Percentiles rank a stretch among this genome's conserved stretches.
phyloP scores from a whole-genome alignment of 2,888 invertebrate species.

The Sthenelais limicola region DNA sequence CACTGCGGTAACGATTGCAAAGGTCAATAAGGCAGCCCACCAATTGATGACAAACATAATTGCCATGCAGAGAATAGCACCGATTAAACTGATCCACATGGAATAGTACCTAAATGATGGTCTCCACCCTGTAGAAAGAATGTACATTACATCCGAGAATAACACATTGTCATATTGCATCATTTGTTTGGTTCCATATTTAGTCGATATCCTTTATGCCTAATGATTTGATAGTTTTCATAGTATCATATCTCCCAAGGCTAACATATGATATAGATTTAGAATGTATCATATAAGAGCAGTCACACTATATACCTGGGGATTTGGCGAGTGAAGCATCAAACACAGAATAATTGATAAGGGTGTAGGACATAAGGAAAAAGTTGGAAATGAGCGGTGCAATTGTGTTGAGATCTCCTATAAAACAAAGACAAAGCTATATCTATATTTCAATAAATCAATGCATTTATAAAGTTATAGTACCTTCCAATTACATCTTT shows the following conservation, averaged over 20 bases:
- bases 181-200: too few species aligned
- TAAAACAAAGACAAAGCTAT: too few species aligned
- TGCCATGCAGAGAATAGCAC: conserved; percentile 74
- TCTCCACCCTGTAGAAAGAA: conserved; percentile 69
- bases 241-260: too few species aligned
- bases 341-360: conserved; percentile 72
- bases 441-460: too few species aligned
- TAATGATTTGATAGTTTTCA: too few species aligned
- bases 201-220: too few species aligned
- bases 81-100: conserved; percentile 70
- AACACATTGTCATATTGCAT: too few species aligned
- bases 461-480: too few species aligned
- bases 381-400: conserved; percentile 72
- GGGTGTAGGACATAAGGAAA: conserved; percentile 71
- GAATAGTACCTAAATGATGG: conserved; percentile 72
- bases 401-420: conserved; percentile 71
- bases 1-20: conserved; percentile 84
- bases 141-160: too few species aligned
- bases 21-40: conserved; percentile 92
- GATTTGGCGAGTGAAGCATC: conserved; percentile 70
- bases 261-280: too few species aligned
- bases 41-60: conserved; percentile 97
- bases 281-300: too few species aligned
- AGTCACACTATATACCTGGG: conserved; percentile 69
- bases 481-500: too few species aligned